Base-by-base conservation (phyloP, 2,888 invertebrate species). In the Brachyopa scutellaris region DNA sequence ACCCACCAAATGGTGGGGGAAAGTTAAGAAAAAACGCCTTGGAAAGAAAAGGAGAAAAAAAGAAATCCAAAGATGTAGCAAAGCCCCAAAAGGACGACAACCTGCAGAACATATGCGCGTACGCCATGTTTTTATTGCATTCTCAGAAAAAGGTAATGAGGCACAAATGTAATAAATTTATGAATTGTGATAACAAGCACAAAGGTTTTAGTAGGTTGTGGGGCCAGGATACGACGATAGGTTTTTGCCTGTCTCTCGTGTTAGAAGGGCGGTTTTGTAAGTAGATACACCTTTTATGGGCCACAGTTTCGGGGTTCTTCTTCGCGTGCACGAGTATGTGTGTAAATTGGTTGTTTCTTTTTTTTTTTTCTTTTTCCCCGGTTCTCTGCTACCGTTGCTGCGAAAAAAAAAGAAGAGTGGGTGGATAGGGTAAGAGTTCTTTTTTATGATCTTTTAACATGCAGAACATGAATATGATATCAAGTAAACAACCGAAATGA, bases 111-210 rank as follows among this genome's bases (percentile, higher is more conserved):
- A 82, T 82, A 82, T 77, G 70, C 77, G 64, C 66, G 70, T 55
- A 59, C 47, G 59, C 64, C 64, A 61, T 70, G 64, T 70, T 82
- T 70, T 82, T 76, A 77, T 76, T 77, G 82, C 70, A 77, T 66
- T 77, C 61, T 82, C 42, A 64, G 66, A 72, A 67, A 74, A 84
- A 78, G 57, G 85, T 84, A 84, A 85, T 84, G 85, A 85, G 74
- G 85, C 85, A 72, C 61, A 82, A 84, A 84, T 70, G 84, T 82
- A 72, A 80, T 80, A 84, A 85, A 85, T 85, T 85, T 85, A 85
- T 84, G 78, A 85, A 84, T 76, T 84, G 82, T 69, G 72, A 74
- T 78, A 77, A 83, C 78, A 73, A 83, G 67, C 59, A 59, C 59
- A 70, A 70, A 53, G 64, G 42, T 64, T 62, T 55, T 42, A n/a